A percentile compares a stretch with the other conserved stretches of the same genome.
These are phyloP conservation scores for Phlogophora meticulosa DNA, from an alignment of 2,888 invertebrate species.

Conservation along the genomic window DNA sequence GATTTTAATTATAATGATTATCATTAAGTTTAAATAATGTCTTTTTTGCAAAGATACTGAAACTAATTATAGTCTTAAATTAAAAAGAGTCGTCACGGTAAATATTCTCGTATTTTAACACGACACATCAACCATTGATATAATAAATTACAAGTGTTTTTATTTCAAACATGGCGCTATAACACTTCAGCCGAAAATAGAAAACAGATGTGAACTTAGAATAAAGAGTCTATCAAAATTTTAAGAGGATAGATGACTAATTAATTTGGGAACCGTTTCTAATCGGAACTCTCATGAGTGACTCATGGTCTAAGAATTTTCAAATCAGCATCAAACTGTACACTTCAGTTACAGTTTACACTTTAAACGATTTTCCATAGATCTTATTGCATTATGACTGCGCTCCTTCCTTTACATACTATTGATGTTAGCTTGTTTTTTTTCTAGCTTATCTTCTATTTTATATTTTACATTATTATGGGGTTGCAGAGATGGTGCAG, in stretches of 20 bases:
- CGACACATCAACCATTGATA: slow-evolving; percentile 13
- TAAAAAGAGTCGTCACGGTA: neutral
- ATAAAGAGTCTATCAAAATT: slow-evolving; percentile 64
- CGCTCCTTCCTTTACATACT: slow-evolving; percentile 1
- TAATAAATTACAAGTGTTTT: slow-evolving; percentile 49
- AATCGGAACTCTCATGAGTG: slow-evolving; percentile 66
- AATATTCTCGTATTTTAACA: slow-evolving; percentile 27
- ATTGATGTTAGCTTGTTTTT: neutral
- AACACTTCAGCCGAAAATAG: slow-evolving; percentile 61
- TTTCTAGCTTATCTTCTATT: neutral
- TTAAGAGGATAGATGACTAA: slow-evolving; percentile 66
- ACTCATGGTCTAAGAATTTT: slow-evolving; percentile 63
- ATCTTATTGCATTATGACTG: slow-evolving; percentile 34
- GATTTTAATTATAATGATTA: slow-evolving; percentile 28
- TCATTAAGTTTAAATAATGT: slow-evolving; percentile 4
- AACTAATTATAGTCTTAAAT: neutral
- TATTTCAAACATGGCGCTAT: slow-evolving; percentile 42
- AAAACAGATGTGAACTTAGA: slow-evolving; percentile 61
- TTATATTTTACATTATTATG: neutral
- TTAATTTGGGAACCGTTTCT: slow-evolving; percentile 69
- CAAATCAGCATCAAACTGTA: slow-evolving; percentile 31
- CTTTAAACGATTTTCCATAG: slow-evolving; percentile 37
- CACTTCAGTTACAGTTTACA: slow-evolving; percentile 46
- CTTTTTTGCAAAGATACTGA: neutral
- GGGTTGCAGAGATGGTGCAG: neutral